Conservation (phyloP, 2,888 invertebrate species). For the Meandrusa payeni region DNA sequence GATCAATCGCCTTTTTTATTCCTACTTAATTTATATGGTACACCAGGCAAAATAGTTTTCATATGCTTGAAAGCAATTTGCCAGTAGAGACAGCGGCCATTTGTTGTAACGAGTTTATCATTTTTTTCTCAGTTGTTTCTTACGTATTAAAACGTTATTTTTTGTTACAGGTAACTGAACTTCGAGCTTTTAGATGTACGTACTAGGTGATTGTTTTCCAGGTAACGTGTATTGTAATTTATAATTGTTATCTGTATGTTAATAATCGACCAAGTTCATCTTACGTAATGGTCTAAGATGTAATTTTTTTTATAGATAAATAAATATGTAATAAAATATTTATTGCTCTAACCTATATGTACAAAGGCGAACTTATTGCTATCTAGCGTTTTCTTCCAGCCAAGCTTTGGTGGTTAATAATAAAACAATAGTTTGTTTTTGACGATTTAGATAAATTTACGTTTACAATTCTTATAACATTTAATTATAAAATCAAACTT, state of each 20-base stretch:
- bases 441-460: no score
- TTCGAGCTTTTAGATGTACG: constrained; percentile 35
- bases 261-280: not conserved
- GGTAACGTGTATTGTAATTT: constrained; percentile 22
- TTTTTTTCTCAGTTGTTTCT: constrained; percentile 27
- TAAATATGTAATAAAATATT: no score
- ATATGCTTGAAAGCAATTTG: not conserved
- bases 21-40: constrained; percentile 1
- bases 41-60: constrained; percentile 3
- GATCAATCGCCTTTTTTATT: not conserved
- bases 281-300: constrained; percentile 2
- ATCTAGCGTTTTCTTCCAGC: no score
- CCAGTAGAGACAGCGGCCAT: not conserved
- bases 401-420: no score
- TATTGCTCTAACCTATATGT: no score
- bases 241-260: constrained; percentile 12
- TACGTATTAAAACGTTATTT: constrained; percentile 39
- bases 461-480: no score
- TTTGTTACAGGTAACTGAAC: constrained; percentile 63
- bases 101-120: constrained; percentile 2
- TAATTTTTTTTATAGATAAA: no score
- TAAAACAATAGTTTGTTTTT: no score
- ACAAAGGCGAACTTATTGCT: no score
- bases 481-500: no score
- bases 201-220: constrained; percentile 17